phyloP scores from a whole-genome alignment of 2,797 vertebrate species.

The Huso huso region DNA sequence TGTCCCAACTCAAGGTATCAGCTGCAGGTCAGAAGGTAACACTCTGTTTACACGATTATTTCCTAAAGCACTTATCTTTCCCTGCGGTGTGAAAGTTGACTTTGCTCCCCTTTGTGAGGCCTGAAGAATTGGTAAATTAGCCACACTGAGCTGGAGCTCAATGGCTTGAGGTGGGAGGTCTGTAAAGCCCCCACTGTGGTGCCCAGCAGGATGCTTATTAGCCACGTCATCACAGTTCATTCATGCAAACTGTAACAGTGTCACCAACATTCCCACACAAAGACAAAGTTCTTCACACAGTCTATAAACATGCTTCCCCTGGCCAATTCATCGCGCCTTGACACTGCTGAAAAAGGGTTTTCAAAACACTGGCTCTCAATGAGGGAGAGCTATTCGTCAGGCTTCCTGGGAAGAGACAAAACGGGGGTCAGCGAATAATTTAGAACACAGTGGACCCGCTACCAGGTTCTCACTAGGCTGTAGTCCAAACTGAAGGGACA shows the following conservation, averaged over 20 bases:
- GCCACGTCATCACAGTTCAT: constrained; percentile 78
- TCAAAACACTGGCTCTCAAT: constrained; percentile 52
- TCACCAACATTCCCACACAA: constrained; percentile 81
- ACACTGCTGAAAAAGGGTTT: constrained; percentile 61
- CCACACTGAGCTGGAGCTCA: constrained; percentile 78
- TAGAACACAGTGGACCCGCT: constrained; percentile 55
- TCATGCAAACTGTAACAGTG: constrained; percentile 80
- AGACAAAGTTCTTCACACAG: constrained; percentile 84
- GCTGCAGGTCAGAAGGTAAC: constrained; percentile 91
- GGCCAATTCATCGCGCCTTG: constrained; percentile 71
- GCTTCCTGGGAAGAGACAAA: constrained; percentile 58
- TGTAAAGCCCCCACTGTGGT: constrained; percentile 35
- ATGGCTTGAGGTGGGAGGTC: constrained; percentile 80
- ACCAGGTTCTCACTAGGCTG: constrained; percentile 50
- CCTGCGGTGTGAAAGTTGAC: constrained; percentile 77
- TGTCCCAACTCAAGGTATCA: constrained; percentile 79
- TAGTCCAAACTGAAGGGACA: constrained; percentile 31
- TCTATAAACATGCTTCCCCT: constrained; percentile 82
- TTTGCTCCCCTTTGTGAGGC: constrained; percentile 66
- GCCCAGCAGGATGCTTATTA: constrained; percentile 66
- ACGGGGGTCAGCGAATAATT: constrained; percentile 65
- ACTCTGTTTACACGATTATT: constrained; percentile 86
- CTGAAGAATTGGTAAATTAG: constrained; percentile 80
- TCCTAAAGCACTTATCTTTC: constrained; percentile 84
- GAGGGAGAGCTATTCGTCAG: constrained; percentile 41